Percentiles rank a stretch among this genome's conserved stretches.
Conservation (phyloP, 2,888 invertebrate genomes). For the Chymomyza caudatula region DNA sequence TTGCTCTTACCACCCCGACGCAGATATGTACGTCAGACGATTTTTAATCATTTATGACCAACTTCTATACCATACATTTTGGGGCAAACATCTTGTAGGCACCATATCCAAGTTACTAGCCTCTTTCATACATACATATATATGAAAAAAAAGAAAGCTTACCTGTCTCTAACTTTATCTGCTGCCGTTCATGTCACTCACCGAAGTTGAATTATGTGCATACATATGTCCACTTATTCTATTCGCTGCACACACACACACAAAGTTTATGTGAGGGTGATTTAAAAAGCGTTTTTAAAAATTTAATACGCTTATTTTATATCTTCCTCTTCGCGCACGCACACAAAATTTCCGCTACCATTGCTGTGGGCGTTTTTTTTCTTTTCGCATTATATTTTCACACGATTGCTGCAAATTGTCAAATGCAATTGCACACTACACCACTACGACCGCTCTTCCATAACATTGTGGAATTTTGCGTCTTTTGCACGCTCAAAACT, state of each 20-base stretch:
- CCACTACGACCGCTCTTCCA: conserved; percentile 32
- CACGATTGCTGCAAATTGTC: conserved; percentile 23
- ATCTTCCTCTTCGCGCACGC: conserved; percentile 10
- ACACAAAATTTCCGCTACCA: background rate
- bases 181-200: too few species aligned
- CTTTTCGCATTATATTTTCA: conserved; percentile 29
- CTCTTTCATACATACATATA: too few species aligned
- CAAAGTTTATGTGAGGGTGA: too few species aligned
- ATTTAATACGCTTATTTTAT: background rate
- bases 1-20: background rate
- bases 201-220: too few species aligned
- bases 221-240: too few species aligned
- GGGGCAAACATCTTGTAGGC: too few species aligned
- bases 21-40: conserved; percentile 9
- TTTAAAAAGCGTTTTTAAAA: conserved; percentile 4
- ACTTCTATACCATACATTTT: background rate
- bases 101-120: too few species aligned
- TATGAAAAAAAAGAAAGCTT: too few species aligned
- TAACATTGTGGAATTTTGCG: background rate
- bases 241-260: too few species aligned
- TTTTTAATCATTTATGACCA: background rate
- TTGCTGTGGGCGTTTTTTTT: background rate
- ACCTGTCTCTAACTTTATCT: too few species aligned
- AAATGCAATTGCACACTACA: conserved; percentile 13
- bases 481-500: background rate